phyloP scores from a whole-genome alignment of 2,113 vertebrate genomes.

The Trogon melanurus region DNA sequence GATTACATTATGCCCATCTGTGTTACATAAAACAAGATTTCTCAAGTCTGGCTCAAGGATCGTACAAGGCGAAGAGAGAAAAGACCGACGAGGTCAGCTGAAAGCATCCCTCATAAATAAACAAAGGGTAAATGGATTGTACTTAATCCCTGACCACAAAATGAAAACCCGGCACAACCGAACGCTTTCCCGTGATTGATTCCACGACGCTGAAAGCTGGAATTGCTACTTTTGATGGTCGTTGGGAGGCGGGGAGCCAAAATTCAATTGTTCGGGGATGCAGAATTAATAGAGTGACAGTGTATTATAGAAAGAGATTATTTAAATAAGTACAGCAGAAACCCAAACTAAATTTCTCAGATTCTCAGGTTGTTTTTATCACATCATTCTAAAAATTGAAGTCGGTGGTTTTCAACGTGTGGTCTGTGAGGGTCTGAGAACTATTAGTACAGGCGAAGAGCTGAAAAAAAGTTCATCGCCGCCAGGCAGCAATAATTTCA shows the following conservation, averaged over 20 bases:
- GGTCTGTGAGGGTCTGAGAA: neutral
- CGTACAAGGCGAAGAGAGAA: neutral
- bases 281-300: neutral
- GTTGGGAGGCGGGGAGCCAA: neutral
- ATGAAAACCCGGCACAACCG: neutral
- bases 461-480: fast-evolving
- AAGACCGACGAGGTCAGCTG: neutral
- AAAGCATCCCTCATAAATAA: neutral
- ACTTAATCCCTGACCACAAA: neutral
- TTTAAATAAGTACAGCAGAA: neutral
- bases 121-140: neutral
- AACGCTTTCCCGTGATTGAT: neutral
- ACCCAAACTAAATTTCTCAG: neutral
- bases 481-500: neutral
- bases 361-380: neutral
- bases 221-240: neutral
- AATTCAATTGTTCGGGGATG: neutral
- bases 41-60: neutral
- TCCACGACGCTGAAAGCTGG: neutral
- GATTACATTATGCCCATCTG: neutral
- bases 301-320: neutral
- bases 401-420: neutral
- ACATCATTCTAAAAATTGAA: neutral
- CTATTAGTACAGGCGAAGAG: neutral
- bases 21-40: neutral